Percentiles rank a stretch among this genome's conserved stretches.
Conservation (phyloP, 2,797 vertebrate genomes). For the Macrochelys suwanniensis region DNA sequence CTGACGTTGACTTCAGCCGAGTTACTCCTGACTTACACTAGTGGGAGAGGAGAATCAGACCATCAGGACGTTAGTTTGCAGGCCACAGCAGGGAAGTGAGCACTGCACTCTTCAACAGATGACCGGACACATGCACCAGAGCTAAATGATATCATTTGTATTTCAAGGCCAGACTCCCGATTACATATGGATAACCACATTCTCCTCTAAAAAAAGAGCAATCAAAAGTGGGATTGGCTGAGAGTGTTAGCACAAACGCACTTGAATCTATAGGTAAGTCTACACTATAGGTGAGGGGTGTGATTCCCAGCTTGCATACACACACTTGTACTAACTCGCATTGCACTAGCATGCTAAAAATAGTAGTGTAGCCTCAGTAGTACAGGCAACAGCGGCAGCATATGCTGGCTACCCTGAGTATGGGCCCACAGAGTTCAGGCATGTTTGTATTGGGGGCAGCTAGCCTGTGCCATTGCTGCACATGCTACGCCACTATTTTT, state of each 20-base stretch:
- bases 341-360: neutral
- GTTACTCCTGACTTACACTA: neutral
- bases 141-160: neutral
- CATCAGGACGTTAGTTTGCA: accelerated
- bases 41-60: neutral
- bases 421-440: too few species aligned
- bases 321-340: neutral
- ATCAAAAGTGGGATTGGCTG: neutral
- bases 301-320: neutral
- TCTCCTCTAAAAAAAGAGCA: neutral
- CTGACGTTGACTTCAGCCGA: neutral
- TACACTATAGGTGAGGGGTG: neutral
- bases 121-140: accelerated
- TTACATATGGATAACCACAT: neutral
- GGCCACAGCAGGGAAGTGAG: neutral
- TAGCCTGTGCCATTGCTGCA: neutral
- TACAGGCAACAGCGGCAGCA: too few species aligned
- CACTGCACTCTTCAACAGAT: accelerated
- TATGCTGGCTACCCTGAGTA: too few species aligned
- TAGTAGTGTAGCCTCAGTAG: neutral
- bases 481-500: neutral
- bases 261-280: neutral
- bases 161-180: accelerated
- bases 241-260: neutral
- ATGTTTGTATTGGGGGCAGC: too few species aligned